Evolutionary conservation across 2,113 vertebrate genomes (phyloP).

Genomic region (Mionectes macconnelli): DNA sequence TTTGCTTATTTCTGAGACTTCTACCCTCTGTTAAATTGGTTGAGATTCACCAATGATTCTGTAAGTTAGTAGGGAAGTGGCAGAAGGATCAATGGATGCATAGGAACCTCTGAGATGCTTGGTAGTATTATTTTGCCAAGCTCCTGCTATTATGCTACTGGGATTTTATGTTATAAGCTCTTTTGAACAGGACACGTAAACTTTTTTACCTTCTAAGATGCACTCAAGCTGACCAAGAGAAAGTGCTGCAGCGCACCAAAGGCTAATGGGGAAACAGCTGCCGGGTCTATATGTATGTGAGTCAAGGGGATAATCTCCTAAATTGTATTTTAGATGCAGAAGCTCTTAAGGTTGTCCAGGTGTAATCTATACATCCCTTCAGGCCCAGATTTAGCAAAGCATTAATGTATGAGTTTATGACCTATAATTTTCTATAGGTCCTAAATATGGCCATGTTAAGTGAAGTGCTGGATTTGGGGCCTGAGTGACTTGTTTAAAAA

Average conservation of each 20-base stretch:
- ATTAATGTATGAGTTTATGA: constrained; percentile 8
- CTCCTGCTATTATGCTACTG: not conserved
- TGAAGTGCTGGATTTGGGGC: not conserved
- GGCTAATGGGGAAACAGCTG: not conserved
- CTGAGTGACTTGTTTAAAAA: not conserved
- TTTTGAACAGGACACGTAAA: not conserved
- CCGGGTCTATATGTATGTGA: not conserved
- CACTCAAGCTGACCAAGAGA: not conserved
- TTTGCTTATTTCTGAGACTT: not conserved
- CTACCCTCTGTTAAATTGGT: not conserved
- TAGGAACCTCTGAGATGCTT: not conserved
- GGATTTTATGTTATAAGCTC: not conserved
- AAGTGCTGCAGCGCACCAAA: not conserved
- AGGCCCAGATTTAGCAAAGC: constrained; percentile 11
- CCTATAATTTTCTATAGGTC: constrained; percentile 4
- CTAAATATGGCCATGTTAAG: not conserved
- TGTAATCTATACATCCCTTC: constrained; percentile 41
- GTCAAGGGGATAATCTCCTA: constrained; percentile 20
- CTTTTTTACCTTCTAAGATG: not conserved
- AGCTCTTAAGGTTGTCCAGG: not conserved
- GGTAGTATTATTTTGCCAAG: not conserved
- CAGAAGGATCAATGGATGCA: not conserved
- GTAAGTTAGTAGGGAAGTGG: not conserved
- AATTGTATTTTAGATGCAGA: constrained; percentile 25
- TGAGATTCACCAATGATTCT: not conserved